A percentile compares a stretch with the other conserved stretches of the same genome.
These are phyloP conservation scores for Drosophila prolongata DNA, from an alignment of 2,888 invertebrate genomes.

Conservation along the genomic window DNA sequence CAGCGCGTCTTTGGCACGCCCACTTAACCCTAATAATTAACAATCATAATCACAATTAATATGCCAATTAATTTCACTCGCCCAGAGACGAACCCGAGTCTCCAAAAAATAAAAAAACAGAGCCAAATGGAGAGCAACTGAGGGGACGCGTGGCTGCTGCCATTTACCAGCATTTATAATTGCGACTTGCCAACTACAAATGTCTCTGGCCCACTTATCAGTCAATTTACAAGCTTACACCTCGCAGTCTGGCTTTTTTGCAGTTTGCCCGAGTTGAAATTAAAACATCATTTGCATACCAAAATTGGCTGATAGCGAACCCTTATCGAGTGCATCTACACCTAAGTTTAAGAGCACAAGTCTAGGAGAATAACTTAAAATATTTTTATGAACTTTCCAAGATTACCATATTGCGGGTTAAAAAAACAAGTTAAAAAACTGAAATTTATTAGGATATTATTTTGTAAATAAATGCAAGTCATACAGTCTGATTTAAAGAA, in stretches of 20 bases:
- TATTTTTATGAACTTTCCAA: too few species aligned
- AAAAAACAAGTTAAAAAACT: too few species aligned
- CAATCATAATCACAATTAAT: conserved; percentile 52
- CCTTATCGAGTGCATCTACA: conserved; percentile 18
- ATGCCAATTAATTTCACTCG: conserved; percentile 54
- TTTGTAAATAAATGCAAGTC: too few species aligned
- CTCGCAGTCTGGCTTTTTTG: conserved; percentile 25
- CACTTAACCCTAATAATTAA: conserved; percentile 69
- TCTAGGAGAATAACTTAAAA: background rate
- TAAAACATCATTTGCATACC: conserved; percentile 43
- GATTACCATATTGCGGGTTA: too few species aligned
- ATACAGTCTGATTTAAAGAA: background rate
- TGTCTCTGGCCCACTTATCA: conserved; percentile 29
- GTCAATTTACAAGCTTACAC: conserved; percentile 28
- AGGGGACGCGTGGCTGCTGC: conserved; percentile 19
- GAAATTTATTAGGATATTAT: too few species aligned
- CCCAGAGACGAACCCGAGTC: conserved; percentile 15
- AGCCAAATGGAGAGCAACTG: conserved; percentile 21
- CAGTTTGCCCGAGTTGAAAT: conserved; percentile 34
- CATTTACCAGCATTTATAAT: conserved; percentile 10
- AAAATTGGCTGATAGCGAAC: background rate
- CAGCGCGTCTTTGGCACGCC: conserved; percentile 49
- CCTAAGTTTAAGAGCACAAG: background rate
- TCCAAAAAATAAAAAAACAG: background rate
- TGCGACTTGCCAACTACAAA: conserved; percentile 14